Base-by-base conservation (phyloP, 2,888 invertebrate genomes). In the Eugnorisma glareosa region DNA sequence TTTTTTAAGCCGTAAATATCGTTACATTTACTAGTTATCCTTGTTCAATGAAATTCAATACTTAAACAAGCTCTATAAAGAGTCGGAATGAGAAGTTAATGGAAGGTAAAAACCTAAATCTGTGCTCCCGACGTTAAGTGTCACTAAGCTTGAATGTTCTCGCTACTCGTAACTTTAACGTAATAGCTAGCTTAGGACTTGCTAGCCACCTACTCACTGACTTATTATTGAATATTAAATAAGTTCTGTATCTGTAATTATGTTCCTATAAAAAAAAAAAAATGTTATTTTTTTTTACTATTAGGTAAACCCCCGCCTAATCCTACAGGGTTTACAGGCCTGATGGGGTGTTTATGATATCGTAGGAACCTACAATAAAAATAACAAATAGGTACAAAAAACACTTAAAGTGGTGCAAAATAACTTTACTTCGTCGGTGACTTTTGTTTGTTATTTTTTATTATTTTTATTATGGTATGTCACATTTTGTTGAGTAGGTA, bases 61-160 rank as follows among this genome's bases (percentile, higher is more conserved):
- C 18, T 40, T 21, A 21, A 67, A 67, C 8, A 28, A 61, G 35
- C 18, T 15, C 13, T 21, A 18, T 13, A 61, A 61, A 24, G 3
- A 24, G 5, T n/a, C 31, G 8, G 24, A 51, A 35, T 24, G 15
- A 35, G 13, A 35, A 18, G 24, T 43, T 40, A 35, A 64, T 40
- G n/a, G 54, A 28, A 31, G 31, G n/a, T 54, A 31, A 77, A 59
- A n/a, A 43, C 43, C 63, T 75, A 59, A n/a, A 43, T 51, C 63
- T 75, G 54, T 69, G 70, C 28, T 51, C 4, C 15, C 28, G 67
- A 77, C 59, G n/a, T 54, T 63, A 43, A 76, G n/a, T 64, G 40
- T 48, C 68, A 48, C 37, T 59, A 48, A 13, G 48, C 4, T 68
- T 40, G 18, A 59, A 59, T 66, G 68, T 69, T 64, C 40, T 45